Evolutionary conservation across 2,797 vertebrate species (phyloP), one percentile per base, ranked within the genome.

Genomic region (Galagoides demidoff): DNA sequence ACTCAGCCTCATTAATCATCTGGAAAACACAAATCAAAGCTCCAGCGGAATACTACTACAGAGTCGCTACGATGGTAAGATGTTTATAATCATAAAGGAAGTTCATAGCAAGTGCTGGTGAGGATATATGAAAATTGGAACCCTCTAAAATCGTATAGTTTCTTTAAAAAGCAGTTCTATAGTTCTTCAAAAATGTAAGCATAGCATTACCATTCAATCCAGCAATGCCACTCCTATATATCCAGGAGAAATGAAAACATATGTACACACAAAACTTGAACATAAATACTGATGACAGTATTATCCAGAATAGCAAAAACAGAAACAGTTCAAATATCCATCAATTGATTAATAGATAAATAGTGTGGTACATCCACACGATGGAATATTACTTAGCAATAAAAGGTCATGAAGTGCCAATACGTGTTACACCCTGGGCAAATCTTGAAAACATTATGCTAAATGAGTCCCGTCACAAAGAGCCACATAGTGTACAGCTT

Each of bases 221-320:
- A 71, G 49, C 55, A 79, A 63, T 66, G 31, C 7, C 17, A 71
- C 17, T 89, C 7, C 13, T 74, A 93, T 45, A 81, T 77, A 86
- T 16, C 34, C 2, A 92, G 63, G 57, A 94, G 34, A 78, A 95
- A 88, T 81, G 64, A 94, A 96, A 93, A 89, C 14, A 34, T 45
- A 78, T 20, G 37, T 68, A 20, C 57, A 74, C 27, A 78, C 19
- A 76, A 92, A 85, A 88, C 14, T 92, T 92, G 12, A 82, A 78
- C 19, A n/a, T 29, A 29, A 49, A 74, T 94, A 64, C 70, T 92
- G 81, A 94, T 23, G 52, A 82, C 34, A 92, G 19, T 34, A 57
- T 70, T 94, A 88, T 59, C 86, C 37, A 39, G 25, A 88, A 74
- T 22, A 43, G 66, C 45, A 79, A 94, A 93, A 64, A 52, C 43